Evolutionary conservation across 2,888 invertebrate genomes (phyloP), one percentile per base, ranked within the genome.

Genomic region (Catocala sponsa): DNA sequence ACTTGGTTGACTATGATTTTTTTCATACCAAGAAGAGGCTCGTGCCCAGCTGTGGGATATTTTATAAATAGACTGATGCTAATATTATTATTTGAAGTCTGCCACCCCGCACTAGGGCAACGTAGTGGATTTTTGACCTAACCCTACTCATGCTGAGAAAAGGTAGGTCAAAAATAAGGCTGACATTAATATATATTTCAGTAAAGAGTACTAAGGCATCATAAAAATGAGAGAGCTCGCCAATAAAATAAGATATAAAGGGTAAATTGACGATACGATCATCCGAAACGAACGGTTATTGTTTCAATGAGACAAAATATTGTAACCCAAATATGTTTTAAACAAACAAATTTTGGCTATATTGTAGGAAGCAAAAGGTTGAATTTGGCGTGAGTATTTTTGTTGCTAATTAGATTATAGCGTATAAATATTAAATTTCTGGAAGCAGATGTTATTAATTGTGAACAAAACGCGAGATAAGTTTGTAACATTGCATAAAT

Each of bases 261-360:
- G 48, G 5, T 10, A 32, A 33, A 49, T 46, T 33, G 33, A 49
- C n/a, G 48, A 7, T 10, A 9, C 32, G n/a, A 9, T 49, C 33
- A 49, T 49, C 11, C n/a, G 0, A n/a, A 49, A 49, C 33, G 15
- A 49, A 33, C 48, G 15, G 47, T 25, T 47, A 47, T 47, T 25
- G 11, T 47, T 47, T 38, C 35, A 38, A 38, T 38, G 12, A 4
- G 6, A 44, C 12, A 6, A 44, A 6, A 44, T 6, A 12, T 9
- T 47, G 6, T 47, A 25, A 5, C 9, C 15, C 47, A 15, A 25
- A 25, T 15, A 25, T 9, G 13, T n/a, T 44, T n/a, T 12, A 6
- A 6, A 44, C 47, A 25, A 15, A 25, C 13, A 6, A 47, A 47
- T 13, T 11, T 47, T 32, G 47, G 5, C 47, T 10, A 7, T 47